These are phyloP conservation scores for Scaeva pyrastri DNA, from an alignment of 2,888 invertebrate species.

Conservation along the genomic window DNA sequence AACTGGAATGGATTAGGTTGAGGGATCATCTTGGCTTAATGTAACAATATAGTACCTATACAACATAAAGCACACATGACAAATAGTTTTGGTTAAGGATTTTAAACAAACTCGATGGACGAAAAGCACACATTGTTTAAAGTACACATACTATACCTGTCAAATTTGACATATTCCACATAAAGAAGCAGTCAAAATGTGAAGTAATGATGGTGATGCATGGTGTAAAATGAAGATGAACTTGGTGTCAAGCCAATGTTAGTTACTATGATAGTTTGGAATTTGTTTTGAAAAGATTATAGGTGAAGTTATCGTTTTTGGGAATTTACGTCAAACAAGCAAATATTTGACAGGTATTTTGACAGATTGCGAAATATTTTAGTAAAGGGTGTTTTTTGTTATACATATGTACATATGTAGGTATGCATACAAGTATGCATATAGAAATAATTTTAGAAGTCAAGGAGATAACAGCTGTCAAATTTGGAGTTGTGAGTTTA, in stretches of 20 bases:
- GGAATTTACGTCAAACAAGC: neutral
- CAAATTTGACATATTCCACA: slow-evolving; percentile 34
- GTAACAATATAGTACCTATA: slow-evolving; percentile 39
- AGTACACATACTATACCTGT: neutral
- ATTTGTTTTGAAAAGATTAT: neutral
- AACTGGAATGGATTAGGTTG: slow-evolving; percentile 53
- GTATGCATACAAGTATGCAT: too few relatives aligned
- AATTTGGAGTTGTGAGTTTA: too few relatives aligned
- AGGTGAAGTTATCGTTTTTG: too few relatives aligned
- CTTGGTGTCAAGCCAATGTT: neutral
- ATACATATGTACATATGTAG: too few relatives aligned
- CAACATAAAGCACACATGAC: slow-evolving; percentile 7
- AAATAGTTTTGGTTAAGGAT: slow-evolving; percentile 50
- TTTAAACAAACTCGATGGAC: slow-evolving; percentile 31
- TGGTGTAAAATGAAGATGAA: slow-evolving; percentile 13
- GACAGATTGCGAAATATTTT: neutral
- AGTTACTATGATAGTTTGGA: neutral
- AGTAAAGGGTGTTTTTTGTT: too few relatives aligned
- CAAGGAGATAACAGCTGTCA: too few relatives aligned
- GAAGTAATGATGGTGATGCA: neutral
- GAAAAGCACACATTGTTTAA: neutral
- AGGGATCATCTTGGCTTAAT: slow-evolving; percentile 67
- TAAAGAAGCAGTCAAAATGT: slow-evolving; percentile 21
- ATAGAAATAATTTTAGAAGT: too few relatives aligned
- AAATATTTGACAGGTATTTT: neutral